phyloP scores from a whole-genome alignment of 1,140 invertebrate species.

The Conus ventricosus region DNA sequence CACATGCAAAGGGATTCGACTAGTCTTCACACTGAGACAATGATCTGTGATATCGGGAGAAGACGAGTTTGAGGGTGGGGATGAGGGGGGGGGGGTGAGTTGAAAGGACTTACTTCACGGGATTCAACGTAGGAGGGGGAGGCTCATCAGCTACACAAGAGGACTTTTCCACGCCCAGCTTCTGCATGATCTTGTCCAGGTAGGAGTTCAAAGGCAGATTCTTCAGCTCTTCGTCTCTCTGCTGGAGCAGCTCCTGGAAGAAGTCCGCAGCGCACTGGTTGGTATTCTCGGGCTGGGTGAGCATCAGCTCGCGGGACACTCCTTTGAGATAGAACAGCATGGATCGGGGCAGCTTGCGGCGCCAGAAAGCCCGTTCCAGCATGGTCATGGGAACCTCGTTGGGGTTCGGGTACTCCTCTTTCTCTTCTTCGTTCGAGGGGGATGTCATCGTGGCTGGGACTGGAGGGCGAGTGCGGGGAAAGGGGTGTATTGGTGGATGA shows the following conservation, averaged over 20 bases:
- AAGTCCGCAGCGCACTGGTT: background rate
- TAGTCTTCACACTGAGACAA: background rate
- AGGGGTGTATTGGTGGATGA: no score
- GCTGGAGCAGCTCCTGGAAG: background rate
- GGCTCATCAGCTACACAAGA: no score
- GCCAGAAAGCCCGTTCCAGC: conserved; percentile 3
- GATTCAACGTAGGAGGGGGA: background rate
- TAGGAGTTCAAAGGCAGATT: background rate
- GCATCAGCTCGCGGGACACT: conserved; percentile 11
- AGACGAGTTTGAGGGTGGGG: no score
- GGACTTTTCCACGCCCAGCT: background rate
- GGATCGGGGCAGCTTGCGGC: conserved; percentile 9
- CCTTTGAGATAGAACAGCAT: conserved; percentile 11
- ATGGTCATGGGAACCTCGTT: background rate
- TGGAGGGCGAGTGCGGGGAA: no score
- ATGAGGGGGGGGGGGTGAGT: no score
- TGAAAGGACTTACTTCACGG: background rate
- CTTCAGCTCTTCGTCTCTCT: background rate
- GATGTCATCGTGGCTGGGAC: background rate
- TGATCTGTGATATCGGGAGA: background rate
- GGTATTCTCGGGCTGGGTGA: background rate
- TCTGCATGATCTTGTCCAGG: conserved; percentile 7
- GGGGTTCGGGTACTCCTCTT: background rate
- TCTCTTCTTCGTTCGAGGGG: background rate
- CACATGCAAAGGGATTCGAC: no score